A percentile compares a stretch with the other conserved stretches of the same genome.
Conservation (phyloP, 1,140 invertebrate species). For the Pseudomyrmex cubaensis region DNA sequence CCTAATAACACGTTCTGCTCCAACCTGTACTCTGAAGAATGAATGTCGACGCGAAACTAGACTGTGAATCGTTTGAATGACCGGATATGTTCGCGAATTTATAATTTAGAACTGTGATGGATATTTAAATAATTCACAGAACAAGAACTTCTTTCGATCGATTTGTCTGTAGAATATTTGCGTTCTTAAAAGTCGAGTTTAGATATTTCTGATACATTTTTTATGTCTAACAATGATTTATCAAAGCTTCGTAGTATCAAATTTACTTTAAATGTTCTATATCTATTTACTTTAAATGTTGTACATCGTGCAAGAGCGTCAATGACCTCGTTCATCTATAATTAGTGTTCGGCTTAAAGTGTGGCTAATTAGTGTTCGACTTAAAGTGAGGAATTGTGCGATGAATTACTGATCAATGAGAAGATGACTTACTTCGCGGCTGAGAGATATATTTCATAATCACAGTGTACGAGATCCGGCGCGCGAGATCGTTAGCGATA, state of each 20-base stretch:
- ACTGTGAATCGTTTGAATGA: constrained; percentile 37
- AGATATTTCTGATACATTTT: no score
- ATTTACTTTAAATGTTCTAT: not conserved
- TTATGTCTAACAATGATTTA: no score
- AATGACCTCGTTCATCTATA: not conserved
- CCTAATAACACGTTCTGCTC: constrained; percentile 77
- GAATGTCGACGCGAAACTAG: constrained; percentile 13
- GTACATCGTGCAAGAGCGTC: not conserved
- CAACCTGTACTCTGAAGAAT: constrained; percentile 73
- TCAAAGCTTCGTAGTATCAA: not conserved
- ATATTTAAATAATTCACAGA: not conserved
- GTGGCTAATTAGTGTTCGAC: no score
- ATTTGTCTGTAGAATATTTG: not conserved
- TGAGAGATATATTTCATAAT: constrained; percentile 45
- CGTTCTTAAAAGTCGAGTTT: no score
- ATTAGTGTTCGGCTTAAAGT: not conserved
- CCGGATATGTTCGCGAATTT: constrained; percentile 23
- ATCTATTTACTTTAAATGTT: not conserved
- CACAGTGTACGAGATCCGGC: constrained; percentile 26
- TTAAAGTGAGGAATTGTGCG: constrained; percentile 11
- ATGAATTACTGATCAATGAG: constrained; percentile 15
- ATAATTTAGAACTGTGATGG: not conserved
- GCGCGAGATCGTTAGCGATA: constrained; percentile 47
- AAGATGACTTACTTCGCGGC: constrained; percentile 29
- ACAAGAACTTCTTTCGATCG: not conserved